Evolutionary conservation across 2,888 invertebrate species (phyloP), one percentile per base, ranked within the genome.

Genomic region (Dastarcus helophoroides): DNA sequence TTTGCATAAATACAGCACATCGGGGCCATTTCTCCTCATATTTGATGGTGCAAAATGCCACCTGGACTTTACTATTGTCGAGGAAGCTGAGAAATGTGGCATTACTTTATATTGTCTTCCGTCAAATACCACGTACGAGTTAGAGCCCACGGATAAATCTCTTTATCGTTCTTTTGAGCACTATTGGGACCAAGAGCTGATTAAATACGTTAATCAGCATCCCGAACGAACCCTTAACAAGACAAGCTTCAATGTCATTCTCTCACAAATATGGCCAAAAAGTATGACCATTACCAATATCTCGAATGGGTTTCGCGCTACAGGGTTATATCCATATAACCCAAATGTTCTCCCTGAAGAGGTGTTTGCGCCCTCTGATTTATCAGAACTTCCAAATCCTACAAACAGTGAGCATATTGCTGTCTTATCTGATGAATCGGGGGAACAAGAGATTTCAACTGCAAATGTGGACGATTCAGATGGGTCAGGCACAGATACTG

Each of bases 311-410:
- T 48, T 48, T 39, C 34, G 39, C 23, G 43, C 40, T 12, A 44
- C 42, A 6, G 49, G 46, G 16, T 44, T 50, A 11, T 45, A 38
- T 32, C 47, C 46, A 22, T 49, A 43, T 38, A 37, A 48, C 33
- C 40, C 41, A 25, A 32, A 37, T 30, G 41, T 35, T 25, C 46
- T 49, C 26, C 43, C 50, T 19, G 46, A 46, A 27, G 37, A n/a
- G n/a, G n/a, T n/a, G n/a, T n/a, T n/a, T n/a, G n/a, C n/a, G n/a
- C n/a, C n/a, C 32, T 27, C 46, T 46, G 12, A 46, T 39, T 40
- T 43, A 43, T 25, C 45, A 24, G 24, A 24, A 24, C 24, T 24
- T 24, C 9, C 24, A 24, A 24, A n/a, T 24, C 4, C 24, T 24
- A 30, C 33, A 32, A 32, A 32, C 27, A 32, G 26, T 30, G 32